These are phyloP conservation scores for Coranthus polyacanthus DNA, from an alignment of 2,797 vertebrate genomes.

Conservation along the genomic window DNA sequence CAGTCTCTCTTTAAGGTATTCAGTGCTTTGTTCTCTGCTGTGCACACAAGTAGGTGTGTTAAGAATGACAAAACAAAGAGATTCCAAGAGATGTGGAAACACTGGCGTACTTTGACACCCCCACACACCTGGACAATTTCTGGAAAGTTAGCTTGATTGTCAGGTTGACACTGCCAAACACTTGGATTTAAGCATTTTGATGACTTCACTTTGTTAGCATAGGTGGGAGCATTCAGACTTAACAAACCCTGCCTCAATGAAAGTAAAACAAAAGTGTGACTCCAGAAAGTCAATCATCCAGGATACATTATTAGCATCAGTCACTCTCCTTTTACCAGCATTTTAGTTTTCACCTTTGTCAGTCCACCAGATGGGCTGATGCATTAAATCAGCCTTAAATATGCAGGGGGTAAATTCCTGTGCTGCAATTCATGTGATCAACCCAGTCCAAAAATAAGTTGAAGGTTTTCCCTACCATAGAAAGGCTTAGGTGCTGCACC, in stretches of 20 bases:
- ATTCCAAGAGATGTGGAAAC: constrained; percentile 7
- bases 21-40: not conserved
- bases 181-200: constrained; percentile 13
- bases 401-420: not conserved
- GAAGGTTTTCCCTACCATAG: not conserved
- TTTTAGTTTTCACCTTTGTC: constrained; percentile 7
- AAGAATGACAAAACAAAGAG: constrained; percentile 7
- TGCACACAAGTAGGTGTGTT: constrained; percentile 16
- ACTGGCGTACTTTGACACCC: constrained; percentile 12
- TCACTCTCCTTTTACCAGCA: constrained; percentile 2
- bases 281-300: not conserved
- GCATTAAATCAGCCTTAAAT: constrained; percentile 12
- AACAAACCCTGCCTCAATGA: not conserved
- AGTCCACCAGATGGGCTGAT: not conserved
- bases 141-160: not conserved
- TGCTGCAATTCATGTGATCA: constrained; percentile 5
- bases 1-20: constrained; percentile 6
- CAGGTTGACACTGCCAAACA: constrained; percentile 2
- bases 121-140: constrained; percentile 4
- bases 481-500: too few relatives aligned
- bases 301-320: constrained; percentile 1
- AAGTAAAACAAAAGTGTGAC: not conserved
- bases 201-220: not conserved
- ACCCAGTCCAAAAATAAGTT: constrained; percentile 10
- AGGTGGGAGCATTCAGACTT: constrained; percentile 1